Evolutionary conservation across 2,888 invertebrate genomes (phyloP).

Genomic region (Caenorhabditis auriculariae): DNA sequence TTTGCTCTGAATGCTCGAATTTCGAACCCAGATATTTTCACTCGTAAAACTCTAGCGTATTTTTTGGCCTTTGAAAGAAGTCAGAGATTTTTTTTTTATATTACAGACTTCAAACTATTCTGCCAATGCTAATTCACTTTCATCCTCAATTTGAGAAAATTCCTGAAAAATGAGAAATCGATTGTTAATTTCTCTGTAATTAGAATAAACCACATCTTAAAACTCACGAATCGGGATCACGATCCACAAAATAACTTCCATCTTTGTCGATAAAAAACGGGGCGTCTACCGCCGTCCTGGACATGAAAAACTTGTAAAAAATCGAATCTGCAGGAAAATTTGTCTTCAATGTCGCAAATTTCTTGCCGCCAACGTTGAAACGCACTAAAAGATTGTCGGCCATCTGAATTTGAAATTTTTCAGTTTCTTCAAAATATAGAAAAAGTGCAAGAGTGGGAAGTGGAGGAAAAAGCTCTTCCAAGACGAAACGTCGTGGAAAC

Average conservation of each 20-base stretch:
- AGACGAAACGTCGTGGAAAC: no score
- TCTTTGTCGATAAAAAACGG: slow-evolving; percentile 49
- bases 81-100: not conserved
- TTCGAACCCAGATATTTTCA: no score
- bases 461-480: not conserved
- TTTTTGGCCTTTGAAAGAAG: not conserved
- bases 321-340: slow-evolving; percentile 35
- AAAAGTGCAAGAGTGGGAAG: not conserved
- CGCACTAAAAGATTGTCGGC: slow-evolving; percentile 36
- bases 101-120: no score
- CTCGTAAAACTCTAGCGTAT: not conserved
- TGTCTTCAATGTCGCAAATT: slow-evolving; percentile 32
- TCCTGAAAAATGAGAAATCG: not conserved
- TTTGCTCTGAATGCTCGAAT: no score
- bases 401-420: slow-evolving; percentile 9
- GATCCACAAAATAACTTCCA: slow-evolving; percentile 58
- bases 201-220: not conserved
- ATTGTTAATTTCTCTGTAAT: not conserved
- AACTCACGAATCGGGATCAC: slow-evolving; percentile 54
- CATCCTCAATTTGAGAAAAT: not conserved
- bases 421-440: not conserved
- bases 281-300: slow-evolving; percentile 34
- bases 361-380: slow-evolving; percentile 59
- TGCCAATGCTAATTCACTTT: not conserved
- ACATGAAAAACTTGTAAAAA: slow-evolving; percentile 59